Conservation (phyloP, 2,113 vertebrate species). For the Camelus bactrianus region DNA sequence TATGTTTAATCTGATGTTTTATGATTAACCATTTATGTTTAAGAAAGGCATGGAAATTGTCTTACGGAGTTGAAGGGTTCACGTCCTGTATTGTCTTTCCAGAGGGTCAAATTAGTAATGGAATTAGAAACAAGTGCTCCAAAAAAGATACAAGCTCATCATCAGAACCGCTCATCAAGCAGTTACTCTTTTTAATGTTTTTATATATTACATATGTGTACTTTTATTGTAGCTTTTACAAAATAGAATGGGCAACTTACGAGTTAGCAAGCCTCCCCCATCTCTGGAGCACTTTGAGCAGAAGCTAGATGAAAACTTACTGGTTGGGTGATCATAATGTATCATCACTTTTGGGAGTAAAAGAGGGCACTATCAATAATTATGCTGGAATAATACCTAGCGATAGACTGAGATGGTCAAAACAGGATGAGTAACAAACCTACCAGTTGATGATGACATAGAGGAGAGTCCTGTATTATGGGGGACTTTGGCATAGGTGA, state of each 20-base stretch:
- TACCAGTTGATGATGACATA: neutral
- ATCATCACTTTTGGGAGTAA: neutral
- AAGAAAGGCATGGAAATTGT: neutral
- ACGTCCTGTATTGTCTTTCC: neutral
- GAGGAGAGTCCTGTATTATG: neutral
- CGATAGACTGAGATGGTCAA: neutral
- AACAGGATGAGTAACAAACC: neutral
- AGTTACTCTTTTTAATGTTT: neutral
- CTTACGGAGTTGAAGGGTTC: neutral
- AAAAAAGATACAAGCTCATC: neutral
- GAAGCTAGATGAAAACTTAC: neutral
- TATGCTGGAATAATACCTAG: neutral
- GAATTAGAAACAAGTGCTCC: neutral
- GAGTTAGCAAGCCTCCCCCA: neutral
- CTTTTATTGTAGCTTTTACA: neutral
- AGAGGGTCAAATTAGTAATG: neutral
- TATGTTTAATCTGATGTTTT: neutral
- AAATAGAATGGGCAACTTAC: neutral
- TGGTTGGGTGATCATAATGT: neutral
- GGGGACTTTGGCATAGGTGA: neutral
- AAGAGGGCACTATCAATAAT: neutral
- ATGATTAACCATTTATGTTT: neutral
- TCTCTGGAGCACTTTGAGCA: neutral
- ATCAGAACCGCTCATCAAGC: neutral
- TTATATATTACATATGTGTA: neutral